Base-by-base conservation (phyloP, 1,140 invertebrate species). In the Reticulitermes speratus region DNA sequence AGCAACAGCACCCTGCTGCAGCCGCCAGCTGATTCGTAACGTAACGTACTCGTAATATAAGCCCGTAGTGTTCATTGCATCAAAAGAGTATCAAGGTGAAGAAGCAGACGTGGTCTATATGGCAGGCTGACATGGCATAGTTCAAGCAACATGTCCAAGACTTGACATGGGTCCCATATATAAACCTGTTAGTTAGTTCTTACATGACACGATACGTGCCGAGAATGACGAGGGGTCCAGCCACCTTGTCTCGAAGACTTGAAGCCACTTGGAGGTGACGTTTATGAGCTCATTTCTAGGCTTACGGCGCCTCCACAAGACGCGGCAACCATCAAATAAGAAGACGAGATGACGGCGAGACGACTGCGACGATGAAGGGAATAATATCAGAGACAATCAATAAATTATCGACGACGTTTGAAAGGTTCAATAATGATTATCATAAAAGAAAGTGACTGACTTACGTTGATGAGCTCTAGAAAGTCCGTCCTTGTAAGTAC, bases 221-320 rank as follows among this genome's bases (percentile, higher is more conserved):
- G 65, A 25, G 65, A 75, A 75, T 75, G 25, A 25, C n/a, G n/a
- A 75, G 65, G 65, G 14, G 65, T 30, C 65, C 65, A 75, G 65
- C 65, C 65, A 75, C 65, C 65, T 75, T 30, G 65, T 75, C 65
- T 75, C 19, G 65, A 75, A 75, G 65, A 75, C 65, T 7, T 75
- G 65, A 75, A 75, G 65, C 65, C 65, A 75, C 65, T 75, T 30
- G 65, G 65, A 75, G 65, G 65, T 75, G 65, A 75, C 65, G 65
- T 75, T 75, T 75, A 75, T 75, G 65, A 75, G 65, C 65, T 75
- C 65, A n/a, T 75, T 75, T 30, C 65, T 75, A 75, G 65, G 65
- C 65, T 75, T 30, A 75, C 25, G 65, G 65, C 65, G 65, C 65
- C 65, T 75, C 65, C 65, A 30, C 25, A 8, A 30, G 65, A 25